Evolutionary conservation across 2,113 vertebrate genomes (phyloP).

Genomic region (Gadus macrocephalus): DNA sequence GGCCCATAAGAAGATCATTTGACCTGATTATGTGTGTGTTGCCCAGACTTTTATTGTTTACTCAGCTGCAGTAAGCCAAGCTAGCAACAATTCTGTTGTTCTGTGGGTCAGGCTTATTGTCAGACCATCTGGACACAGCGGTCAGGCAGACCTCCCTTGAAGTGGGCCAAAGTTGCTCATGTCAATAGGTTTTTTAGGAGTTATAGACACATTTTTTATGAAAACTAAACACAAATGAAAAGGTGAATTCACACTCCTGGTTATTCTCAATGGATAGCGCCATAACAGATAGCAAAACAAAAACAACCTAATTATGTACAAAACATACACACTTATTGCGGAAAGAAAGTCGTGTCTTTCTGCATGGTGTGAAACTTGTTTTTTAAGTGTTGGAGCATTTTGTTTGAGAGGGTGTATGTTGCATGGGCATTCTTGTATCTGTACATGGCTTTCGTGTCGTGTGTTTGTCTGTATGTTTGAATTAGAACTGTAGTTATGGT

Average conservation of each 20-base stretch:
- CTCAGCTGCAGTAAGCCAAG: no score
- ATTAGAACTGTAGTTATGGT: no score
- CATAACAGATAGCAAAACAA: slow-evolving; percentile 27
- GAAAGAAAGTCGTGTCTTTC: slow-evolving; percentile 1
- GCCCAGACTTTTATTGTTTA: no score
- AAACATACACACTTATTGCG: slow-evolving; percentile 13
- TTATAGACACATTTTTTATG: no score
- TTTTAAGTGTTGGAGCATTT: neutral
- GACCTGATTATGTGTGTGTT: no score
- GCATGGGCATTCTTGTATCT: neutral
- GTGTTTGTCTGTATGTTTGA: neutral
- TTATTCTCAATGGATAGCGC: slow-evolving; percentile 43
- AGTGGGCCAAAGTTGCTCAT: no score
- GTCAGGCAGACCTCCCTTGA: no score
- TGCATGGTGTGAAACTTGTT: neutral
- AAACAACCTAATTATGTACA: slow-evolving; percentile 47
- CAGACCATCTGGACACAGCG: neutral
- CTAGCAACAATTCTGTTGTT: neutral
- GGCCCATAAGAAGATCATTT: no score
- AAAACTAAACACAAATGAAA: no score
- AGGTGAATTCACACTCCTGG: neutral
- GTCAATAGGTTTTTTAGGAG: neutral
- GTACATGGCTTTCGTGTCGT: neutral
- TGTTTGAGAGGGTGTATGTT: neutral
- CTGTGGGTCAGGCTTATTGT: neutral